A percentile compares a stretch with the other conserved stretches of the same genome.
phyloP scores from a whole-genome alignment of 2,888 invertebrate genomes.

The Brachyptera putata region DNA sequence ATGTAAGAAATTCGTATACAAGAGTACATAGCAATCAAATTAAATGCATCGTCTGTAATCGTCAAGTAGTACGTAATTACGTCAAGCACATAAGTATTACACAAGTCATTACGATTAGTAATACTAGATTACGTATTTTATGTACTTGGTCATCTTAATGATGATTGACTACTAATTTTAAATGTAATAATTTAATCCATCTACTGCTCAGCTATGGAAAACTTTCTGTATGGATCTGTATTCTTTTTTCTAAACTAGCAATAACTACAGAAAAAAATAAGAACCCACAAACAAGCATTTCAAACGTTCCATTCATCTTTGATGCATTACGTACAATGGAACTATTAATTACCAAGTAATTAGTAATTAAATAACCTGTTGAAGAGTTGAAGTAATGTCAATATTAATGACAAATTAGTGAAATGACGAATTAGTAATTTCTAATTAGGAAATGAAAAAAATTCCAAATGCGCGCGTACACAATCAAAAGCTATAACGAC shows the following conservation, averaged over 20 bases:
- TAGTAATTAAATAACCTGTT: no score
- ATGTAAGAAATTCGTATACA: no score
- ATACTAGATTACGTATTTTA: no score
- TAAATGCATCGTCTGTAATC: not conserved
- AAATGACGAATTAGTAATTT: no score
- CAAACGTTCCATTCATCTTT: constrained; percentile 12
- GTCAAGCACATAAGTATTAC: constrained; percentile 15
- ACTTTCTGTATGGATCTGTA: not conserved
- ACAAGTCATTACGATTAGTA: constrained; percentile 22
- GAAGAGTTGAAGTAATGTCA: constrained; percentile 11
- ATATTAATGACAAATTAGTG: no score
- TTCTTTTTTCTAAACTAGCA: not conserved
- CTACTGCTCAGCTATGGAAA: constrained; percentile 2
- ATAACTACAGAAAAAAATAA: constrained; percentile 4
- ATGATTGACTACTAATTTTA: no score
- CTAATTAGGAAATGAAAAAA: no score
- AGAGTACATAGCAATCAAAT: no score
- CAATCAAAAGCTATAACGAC: no score
- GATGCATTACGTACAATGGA: no score
- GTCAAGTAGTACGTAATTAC: not conserved
- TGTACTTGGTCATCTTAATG: constrained; percentile 1
- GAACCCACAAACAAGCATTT: constrained; percentile 14
- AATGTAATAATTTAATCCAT: not conserved
- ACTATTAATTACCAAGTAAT: no score
- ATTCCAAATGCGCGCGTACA: no score